Base-by-base conservation (phyloP, 2,113 vertebrate genomes). In the Calypte anna region DNA sequence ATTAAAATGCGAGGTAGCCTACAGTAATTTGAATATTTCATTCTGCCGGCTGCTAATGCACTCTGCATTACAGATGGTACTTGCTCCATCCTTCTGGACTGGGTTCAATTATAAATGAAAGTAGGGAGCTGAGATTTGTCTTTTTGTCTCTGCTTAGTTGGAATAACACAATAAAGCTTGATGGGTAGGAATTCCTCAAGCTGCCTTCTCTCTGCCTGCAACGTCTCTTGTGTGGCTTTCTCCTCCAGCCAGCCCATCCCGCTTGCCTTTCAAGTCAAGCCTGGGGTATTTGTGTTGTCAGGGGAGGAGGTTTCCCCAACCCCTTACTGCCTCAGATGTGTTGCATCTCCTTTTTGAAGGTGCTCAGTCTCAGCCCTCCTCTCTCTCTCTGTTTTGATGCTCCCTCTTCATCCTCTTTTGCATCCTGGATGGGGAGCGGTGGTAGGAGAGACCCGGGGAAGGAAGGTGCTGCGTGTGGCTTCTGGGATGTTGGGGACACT, bases 141-240 rank as follows among this genome's bases (percentile, higher is more conserved):
- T 99, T 98, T 98, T 98, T 98, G 98, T 98, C 97, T 98, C 97
- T 98, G 97, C 98, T 98, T 98, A 98, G 97, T 97, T 97, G 97
- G 96, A 98, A 97, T 97, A 98, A 97, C 97, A 98, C 97, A 98
- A 95, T 97, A 97, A 97, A 96, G 96, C 97, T 96, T 97, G 97
- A 97, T 97, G 97, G 96, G 94, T 80, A 97, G 96, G 96, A 96
- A 96, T 97, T 97, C 96, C 97, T 98, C 97, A 96, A 88, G 88
- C 95, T 93, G 97, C 97, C 93, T 96, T 87, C 61, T 76, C 88
- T 88, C 92, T 46, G 57, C 95, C 96, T 73, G 7, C 24, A 54
- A 91, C 1, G 1, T 84, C 93, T 90, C 86, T 43, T 3, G 25
- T 33, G 84, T 86, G 64, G 81, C 79, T 95, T 87, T 91, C 70